These are phyloP conservation scores for Tineola bisselliella DNA, from an alignment of 2,888 invertebrate genomes.

Conservation along the genomic window DNA sequence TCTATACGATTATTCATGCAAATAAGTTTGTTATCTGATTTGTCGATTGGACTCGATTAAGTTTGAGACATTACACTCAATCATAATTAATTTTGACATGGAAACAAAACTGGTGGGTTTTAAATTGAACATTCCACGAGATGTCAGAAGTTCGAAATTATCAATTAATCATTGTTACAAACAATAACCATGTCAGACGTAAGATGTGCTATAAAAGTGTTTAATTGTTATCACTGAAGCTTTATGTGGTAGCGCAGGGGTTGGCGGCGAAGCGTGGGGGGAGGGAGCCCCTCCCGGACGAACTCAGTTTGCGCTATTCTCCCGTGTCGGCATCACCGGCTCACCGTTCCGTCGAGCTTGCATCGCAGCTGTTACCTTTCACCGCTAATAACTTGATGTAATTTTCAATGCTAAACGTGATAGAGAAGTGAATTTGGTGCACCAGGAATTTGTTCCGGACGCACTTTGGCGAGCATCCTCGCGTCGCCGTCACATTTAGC, in stretches of 20 bases:
- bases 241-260: conserved; percentile 27
- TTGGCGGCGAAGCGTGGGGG: conserved; percentile 20
- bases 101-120: conserved; percentile 1
- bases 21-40: neutral
- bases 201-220: neutral
- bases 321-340: conserved; percentile 51
- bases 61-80: neutral
- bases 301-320: conserved; percentile 61
- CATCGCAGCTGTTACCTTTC: conserved; percentile 50
- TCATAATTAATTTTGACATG: neutral
- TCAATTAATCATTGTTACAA: conserved; percentile 7
- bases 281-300: conserved; percentile 21
- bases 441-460: conserved; percentile 42
- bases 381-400: conserved; percentile 23
- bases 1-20: too few species aligned
- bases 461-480: conserved; percentile 27
- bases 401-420: conserved; percentile 29
- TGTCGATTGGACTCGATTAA: neutral
- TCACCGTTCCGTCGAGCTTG: conserved; percentile 48
- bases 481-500: conserved; percentile 26
- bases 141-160: neutral
- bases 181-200: conserved; percentile 35
- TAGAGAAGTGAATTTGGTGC: conserved; percentile 61
- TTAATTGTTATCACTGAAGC: conserved; percentile 28
- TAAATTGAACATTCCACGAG: conserved; percentile 11